Conservation (phyloP, 2,797 vertebrate species). For the Danio choprae region DNA sequence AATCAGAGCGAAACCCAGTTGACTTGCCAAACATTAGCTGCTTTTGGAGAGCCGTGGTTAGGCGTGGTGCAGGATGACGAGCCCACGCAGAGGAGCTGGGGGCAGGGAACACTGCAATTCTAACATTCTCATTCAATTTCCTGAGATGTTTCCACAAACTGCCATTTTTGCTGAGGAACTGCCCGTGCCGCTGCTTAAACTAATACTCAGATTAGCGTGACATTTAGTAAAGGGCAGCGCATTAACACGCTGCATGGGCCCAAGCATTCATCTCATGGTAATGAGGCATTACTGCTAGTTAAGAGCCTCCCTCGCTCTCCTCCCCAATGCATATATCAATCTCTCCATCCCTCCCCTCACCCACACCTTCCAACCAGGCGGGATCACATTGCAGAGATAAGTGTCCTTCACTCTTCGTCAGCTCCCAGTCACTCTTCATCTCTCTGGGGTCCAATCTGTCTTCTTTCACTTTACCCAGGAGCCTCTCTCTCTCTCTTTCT, state of each 20-base stretch:
- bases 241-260: conserved; percentile 81
- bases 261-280: conserved; percentile 83
- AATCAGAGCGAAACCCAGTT: conserved; percentile 38
- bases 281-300: conserved; percentile 79
- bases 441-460: conserved; percentile 49
- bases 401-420: conserved; percentile 60
- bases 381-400: conserved; percentile 49
- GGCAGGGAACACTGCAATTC: conserved; percentile 43
- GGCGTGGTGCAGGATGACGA: conserved; percentile 42
- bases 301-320: conserved; percentile 54
- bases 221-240: conserved; percentile 89
- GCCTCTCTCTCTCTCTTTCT: conserved; percentile 29
- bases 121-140: conserved; percentile 61
- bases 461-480: conserved; percentile 22
- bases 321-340: conserved; percentile 9
- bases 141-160: conserved; percentile 64
- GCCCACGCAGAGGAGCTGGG: conserved; percentile 30
- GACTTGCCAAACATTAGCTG: conserved; percentile 51
- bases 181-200: conserved; percentile 82
- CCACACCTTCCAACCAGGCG: not conserved
- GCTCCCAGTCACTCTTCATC: conserved; percentile 41
- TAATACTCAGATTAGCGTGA: conserved; percentile 88
- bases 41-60: conserved; percentile 50
- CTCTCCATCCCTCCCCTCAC: conserved; percentile 17
- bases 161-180: conserved; percentile 69